Base-by-base conservation (phyloP, 2,113 vertebrate genomes). In the Aleadryas rufinucha region DNA sequence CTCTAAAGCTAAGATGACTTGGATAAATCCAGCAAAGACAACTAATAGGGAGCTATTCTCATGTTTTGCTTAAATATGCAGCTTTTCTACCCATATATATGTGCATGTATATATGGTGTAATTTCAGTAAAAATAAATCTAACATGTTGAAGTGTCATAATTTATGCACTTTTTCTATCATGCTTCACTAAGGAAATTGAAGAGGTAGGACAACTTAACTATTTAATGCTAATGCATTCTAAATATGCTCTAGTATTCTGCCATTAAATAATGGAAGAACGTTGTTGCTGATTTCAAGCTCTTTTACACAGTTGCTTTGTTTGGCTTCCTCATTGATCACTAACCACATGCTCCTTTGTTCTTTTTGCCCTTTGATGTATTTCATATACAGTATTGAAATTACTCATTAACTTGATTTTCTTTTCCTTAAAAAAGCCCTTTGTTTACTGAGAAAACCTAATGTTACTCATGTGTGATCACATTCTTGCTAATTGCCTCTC, bases 121-220 rank as follows among this genome's bases (percentile, higher is more conserved):
- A 94, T 93, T 97, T 97, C 94, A 97, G 78, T 97, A 93, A 95
- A 97, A 98, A 87, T 85, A 93, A 95, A 85, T 85, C 52, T 94
- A 92, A 94, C 74, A 71, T 97, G 42, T 97, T 95, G 94, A 98
- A 97, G 92, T 98, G 96, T 97, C 98, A 97, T 98, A 99, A 98
- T 98, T 98, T 98, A 98, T 99, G 98, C 98, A 97, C 98, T 99
- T 98, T 98, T 98, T 98, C 98, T 98, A 92, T 98, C 98, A 99
- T 99, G 99, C 99, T 98, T 99, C 98, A 98, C 98, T 97, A 98
- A 99, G 99, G 99, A 99, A 98, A 99, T 99, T 98, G 98, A 99
- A 98, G 99, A 99, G 99, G 99, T 99, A 99, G 99, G 99, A 99
- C 97, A 98, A 97, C 89, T 96, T 97, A 97, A 98, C 97, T 98